Percentiles rank a stretch among this genome's conserved stretches.
phyloP scores from a whole-genome alignment of 2,888 invertebrate species.

The Orthosia gothica region DNA sequence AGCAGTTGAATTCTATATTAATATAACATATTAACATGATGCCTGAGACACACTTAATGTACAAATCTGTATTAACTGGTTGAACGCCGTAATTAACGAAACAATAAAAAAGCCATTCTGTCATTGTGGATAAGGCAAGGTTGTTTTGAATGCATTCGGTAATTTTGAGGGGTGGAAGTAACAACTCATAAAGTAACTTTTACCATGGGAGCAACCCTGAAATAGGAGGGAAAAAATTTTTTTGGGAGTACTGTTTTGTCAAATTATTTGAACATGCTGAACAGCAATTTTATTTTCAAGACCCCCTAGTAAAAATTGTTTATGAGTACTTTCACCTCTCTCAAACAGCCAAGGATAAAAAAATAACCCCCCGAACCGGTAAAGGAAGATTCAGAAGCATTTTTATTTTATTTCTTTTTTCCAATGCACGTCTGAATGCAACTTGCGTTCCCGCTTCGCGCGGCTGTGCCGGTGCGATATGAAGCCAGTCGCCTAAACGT shows the following conservation, averaged over 20 bases:
- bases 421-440: not conserved
- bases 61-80: too few relatives aligned
- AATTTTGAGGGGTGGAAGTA: too few relatives aligned
- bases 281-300: not conserved
- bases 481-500: constrained; percentile 18
- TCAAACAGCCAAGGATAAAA: not conserved
- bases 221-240: not conserved
- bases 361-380: not conserved
- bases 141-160: too few relatives aligned
- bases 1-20: not conserved
- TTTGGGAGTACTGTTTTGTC: not conserved
- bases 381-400: not conserved
- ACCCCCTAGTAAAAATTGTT: not conserved
- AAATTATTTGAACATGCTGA: not conserved
- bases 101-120: too few relatives aligned
- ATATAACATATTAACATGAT: too few relatives aligned
- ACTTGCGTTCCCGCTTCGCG: constrained; percentile 42
- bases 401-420: not conserved
- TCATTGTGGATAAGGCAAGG: too few relatives aligned
- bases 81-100: too few relatives aligned
- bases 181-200: not conserved
- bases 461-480: constrained; percentile 40
- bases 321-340: not conserved
- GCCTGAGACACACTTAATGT: too few relatives aligned
- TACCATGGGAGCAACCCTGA: not conserved